Percentiles rank a stretch among this genome's conserved stretches.
These are phyloP conservation scores for Thymelicus sylvestris DNA, from an alignment of 2,888 invertebrate species.

Conservation along the genomic window DNA sequence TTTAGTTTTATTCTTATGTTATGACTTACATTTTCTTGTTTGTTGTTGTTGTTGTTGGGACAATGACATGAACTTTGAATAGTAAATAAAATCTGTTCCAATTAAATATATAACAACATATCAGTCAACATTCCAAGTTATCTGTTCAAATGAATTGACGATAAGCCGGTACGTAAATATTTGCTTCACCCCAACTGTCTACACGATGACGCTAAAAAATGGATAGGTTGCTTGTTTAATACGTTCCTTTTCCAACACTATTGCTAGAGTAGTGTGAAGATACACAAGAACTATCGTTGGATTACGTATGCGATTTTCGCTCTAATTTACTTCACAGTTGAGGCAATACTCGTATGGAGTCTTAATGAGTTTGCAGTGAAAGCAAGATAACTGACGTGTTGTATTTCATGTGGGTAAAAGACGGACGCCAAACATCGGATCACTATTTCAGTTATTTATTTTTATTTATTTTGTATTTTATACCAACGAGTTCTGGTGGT, in stretches of 20 bases:
- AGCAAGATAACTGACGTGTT: conserved; percentile 13
- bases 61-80: neutral
- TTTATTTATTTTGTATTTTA: too few species aligned
- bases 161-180: conserved; percentile 29
- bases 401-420: neutral
- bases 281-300: conserved; percentile 12
- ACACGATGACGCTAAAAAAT: conserved; percentile 22
- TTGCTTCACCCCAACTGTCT: conserved; percentile 27
- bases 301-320: conserved; percentile 17
- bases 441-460: too few species aligned
- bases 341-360: conserved; percentile 21
- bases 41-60: too few species aligned
- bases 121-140: conserved; percentile 3
- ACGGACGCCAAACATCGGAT: neutral
- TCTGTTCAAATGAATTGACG: conserved; percentile 27
- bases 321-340: conserved; percentile 7
- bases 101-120: neutral
- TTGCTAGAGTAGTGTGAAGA: conserved; percentile 6
- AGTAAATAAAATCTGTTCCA: neutral
- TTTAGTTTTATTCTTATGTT: too few species aligned
- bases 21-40: too few species aligned
- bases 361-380: conserved; percentile 12
- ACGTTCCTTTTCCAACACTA: conserved; percentile 21
- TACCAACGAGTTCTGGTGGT: too few species aligned
- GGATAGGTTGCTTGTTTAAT: conserved; percentile 30